phyloP scores from a whole-genome alignment of 2,888 invertebrate species.

The Trichogramma dendrolimi region DNA sequence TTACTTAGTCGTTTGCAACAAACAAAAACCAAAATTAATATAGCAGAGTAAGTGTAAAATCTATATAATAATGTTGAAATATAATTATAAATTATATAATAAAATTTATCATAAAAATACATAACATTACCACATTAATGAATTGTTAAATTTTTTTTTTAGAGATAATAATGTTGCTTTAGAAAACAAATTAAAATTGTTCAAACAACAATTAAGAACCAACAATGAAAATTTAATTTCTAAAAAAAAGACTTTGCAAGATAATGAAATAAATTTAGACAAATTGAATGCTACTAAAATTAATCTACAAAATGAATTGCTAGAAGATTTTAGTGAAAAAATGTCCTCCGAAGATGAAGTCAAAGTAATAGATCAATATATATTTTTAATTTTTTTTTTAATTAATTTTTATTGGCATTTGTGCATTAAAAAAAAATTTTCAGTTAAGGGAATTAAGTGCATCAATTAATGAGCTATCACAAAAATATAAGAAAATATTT shows the following conservation, averaged over 20 bases:
- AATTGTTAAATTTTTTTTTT: constrained; percentile 30
- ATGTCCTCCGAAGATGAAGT: constrained; percentile 86
- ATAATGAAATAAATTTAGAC: constrained; percentile 86
- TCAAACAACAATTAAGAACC: constrained; percentile 88
- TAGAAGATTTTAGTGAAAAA: constrained; percentile 88
- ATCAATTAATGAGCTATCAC: constrained; percentile 84
- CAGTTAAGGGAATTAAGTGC: constrained; percentile 93
- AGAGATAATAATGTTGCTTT: constrained; percentile 93
- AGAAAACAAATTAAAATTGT: constrained; percentile 87
- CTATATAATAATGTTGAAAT: neutral
- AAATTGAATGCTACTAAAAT: constrained; percentile 93
- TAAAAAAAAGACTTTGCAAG: constrained; percentile 86
- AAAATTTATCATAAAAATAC: neutral
- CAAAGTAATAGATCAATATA: constrained; percentile 31
- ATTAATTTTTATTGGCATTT: neutral
- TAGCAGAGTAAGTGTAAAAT: constrained; percentile 71
- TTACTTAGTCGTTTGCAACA: constrained; percentile 96
- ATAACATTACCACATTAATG: no score
- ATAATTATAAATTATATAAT: neutral
- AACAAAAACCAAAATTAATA: constrained; percentile 95
- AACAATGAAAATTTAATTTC: constrained; percentile 87
- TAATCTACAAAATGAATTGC: constrained; percentile 87
- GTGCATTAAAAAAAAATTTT: constrained; percentile 31
- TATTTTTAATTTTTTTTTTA: no score
- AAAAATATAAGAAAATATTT: constrained; percentile 93